A percentile compares a stretch with the other conserved stretches of the same genome.
Evolutionary conservation across 2,888 invertebrate species (phyloP).

Genomic region (Dasypolia templi): DNA sequence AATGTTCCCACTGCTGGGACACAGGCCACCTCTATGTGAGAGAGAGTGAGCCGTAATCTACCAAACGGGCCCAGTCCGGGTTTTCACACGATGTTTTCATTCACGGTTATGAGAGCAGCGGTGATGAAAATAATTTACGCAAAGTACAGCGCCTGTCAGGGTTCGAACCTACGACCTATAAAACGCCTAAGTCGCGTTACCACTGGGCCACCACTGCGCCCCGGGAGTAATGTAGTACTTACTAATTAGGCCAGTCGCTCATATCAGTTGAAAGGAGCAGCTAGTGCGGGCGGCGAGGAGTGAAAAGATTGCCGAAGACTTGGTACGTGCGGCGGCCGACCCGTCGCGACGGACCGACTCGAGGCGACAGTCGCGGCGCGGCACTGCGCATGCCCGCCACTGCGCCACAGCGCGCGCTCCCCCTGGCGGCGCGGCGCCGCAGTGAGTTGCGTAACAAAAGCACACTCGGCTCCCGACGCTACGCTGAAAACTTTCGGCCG

Average conservation of each 20-base stretch:
- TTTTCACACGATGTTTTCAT: no score
- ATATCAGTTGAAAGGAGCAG: constrained; percentile 61
- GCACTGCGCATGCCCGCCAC: constrained; percentile 89
- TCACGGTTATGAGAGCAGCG: no score
- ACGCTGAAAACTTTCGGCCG: constrained; percentile 87
- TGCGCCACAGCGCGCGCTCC: constrained; percentile 89
- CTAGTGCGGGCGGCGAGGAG: constrained; percentile 71
- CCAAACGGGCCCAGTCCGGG: no score
- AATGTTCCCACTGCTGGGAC: no score
- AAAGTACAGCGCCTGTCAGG: no score
- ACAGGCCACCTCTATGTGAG: no score
- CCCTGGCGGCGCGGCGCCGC: constrained; percentile 88
- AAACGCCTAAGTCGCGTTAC: no score
- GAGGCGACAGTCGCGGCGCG: constrained; percentile 61
- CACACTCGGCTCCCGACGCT: constrained; percentile 86
- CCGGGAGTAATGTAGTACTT: no score
- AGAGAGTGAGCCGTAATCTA: no score
- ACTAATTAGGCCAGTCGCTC: constrained; percentile 55
- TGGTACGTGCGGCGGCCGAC: constrained; percentile 54
- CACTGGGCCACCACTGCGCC: no score
- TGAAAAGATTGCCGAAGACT: constrained; percentile 76
- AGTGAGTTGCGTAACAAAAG: constrained; percentile 90
- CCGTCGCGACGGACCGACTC: constrained; percentile 33
- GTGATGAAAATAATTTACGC: no score
- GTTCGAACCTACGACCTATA: no score